Conservation (phyloP, 1,140 invertebrate species). For the Aphis gossypii region DNA sequence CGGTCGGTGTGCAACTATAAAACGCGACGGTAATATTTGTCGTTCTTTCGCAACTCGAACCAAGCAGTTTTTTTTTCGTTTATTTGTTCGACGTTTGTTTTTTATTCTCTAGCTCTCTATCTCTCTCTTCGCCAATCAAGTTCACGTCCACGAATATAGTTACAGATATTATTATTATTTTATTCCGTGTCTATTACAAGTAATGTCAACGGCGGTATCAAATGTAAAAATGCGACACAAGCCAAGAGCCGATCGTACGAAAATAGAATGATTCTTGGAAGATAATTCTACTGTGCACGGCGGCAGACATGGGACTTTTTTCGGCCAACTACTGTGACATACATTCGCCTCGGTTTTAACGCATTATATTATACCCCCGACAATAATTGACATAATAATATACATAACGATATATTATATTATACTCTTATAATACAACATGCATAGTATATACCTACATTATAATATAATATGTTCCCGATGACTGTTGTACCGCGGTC, state of each 20-base stretch:
- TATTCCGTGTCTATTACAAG: constrained; percentile 7
- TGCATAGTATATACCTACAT: neutral
- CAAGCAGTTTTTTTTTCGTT: neutral
- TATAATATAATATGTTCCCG: neutral
- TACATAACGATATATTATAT: too few species aligned
- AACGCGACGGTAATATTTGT: neutral
- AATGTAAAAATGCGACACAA: constrained; percentile 40
- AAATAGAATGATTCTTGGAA: constrained; percentile 50
- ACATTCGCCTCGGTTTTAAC: constrained; percentile 46
- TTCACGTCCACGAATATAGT: constrained; percentile 28
- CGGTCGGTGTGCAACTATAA: neutral
- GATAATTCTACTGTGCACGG: neutral
- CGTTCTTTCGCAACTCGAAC: neutral
- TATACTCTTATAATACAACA: neutral
- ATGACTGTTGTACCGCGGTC: neutral
- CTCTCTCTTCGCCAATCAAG: neutral
- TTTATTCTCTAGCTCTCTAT: neutral
- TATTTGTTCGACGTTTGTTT: neutral
- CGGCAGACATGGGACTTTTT: neutral
- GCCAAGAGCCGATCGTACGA: constrained; percentile 35
- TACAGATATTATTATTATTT: neutral
- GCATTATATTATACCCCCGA: neutral
- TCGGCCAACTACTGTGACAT: constrained; percentile 51
- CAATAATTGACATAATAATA: neutral
- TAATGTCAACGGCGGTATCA: constrained; percentile 42